Percentiles rank a stretch among this genome's conserved stretches.
phyloP scores from a whole-genome alignment of 2,888 invertebrate species.

The Molanna angustata region DNA sequence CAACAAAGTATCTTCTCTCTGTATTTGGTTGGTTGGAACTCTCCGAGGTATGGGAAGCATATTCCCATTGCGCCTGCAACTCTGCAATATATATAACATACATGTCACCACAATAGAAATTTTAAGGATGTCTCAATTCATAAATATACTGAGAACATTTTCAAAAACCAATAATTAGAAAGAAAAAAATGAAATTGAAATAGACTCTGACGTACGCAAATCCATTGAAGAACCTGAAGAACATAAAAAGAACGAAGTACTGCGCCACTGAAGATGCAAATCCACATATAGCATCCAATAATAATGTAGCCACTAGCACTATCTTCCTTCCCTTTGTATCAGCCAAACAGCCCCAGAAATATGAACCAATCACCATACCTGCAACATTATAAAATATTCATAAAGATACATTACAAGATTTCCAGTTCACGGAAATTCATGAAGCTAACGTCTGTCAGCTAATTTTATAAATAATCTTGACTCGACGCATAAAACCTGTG shows the following conservation, averaged over 20 bases:
- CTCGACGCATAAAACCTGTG: no score
- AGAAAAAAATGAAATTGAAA: no score
- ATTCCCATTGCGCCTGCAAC: conserved; percentile 82
- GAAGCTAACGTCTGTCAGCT: no score
- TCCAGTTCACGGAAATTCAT: background rate
- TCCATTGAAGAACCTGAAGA: conserved; percentile 72
- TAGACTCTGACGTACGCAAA: conserved; percentile 83
- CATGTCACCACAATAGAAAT: no score
- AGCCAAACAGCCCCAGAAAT: conserved; percentile 82
- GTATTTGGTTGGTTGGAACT: conserved; percentile 77
- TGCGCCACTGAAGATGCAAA: conserved; percentile 72
- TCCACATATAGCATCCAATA: conserved; percentile 72
- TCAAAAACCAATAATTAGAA: no score
- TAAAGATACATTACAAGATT: background rate
- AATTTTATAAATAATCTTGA: no score
- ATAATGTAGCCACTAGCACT: conserved; percentile 68
- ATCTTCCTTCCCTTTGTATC: conserved; percentile 78
- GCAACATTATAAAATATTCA: conserved; percentile 17
- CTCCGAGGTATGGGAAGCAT: conserved; percentile 78
- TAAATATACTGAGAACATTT: no score
- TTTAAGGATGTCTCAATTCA: no score
- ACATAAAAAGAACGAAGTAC: conserved; percentile 68
- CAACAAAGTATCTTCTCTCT: conserved; percentile 78
- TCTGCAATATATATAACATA: no score
- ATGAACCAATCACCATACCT: conserved; percentile 82